Evolutionary conservation across 2,113 vertebrate genomes (phyloP), one percentile per base, ranked within the genome.

Genomic region (Eublepharis macularius): DNA sequence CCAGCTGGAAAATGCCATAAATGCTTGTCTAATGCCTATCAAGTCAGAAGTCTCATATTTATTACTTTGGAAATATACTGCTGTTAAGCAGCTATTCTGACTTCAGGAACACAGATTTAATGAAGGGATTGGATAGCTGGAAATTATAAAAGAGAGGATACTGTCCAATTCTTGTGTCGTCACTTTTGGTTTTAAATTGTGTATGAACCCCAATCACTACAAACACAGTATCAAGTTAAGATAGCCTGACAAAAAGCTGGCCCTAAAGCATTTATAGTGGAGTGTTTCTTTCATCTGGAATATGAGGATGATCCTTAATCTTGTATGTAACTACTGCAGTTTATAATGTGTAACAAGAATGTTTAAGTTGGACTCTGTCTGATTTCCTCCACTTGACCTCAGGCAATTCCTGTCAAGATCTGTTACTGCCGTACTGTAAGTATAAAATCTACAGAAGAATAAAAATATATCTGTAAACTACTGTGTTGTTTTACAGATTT

Each of bases 1-100:
- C 89, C 93, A 94, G 92, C 90, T 94, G 90, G 90, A 81, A 93
- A 94, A 91, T 94, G 90, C 91, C 91, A 92, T 91, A 92, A 91
- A 90, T 86, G 92, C 94, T 91, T 95, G 90, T 91, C 90, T 93
- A 92, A 91, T 89, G 83, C 91, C 92, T 92, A 89, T 91, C 81
- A 91, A 78, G 89, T 86, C 87, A 90, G 87, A 60, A 63, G 77
- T 84, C 63, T 80, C 91, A 60, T 94, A 88, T 93, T 93, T 94
- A 94, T 92, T 73, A 89, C 84, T 91, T 89, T 88, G 84, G 90
- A 92, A 90, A 88, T 94, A 83, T 92, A 89, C 87, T 89, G 90
- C 45, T 92, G 86, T 81, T 90, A 88, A 79, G 41, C 87, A 80
- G 78, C 89, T 39, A 32, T 89, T 90, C 86, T 0, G 13, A 90